Conservation (phyloP, 2,888 invertebrate species). For the Lasioglossum calceatum region DNA sequence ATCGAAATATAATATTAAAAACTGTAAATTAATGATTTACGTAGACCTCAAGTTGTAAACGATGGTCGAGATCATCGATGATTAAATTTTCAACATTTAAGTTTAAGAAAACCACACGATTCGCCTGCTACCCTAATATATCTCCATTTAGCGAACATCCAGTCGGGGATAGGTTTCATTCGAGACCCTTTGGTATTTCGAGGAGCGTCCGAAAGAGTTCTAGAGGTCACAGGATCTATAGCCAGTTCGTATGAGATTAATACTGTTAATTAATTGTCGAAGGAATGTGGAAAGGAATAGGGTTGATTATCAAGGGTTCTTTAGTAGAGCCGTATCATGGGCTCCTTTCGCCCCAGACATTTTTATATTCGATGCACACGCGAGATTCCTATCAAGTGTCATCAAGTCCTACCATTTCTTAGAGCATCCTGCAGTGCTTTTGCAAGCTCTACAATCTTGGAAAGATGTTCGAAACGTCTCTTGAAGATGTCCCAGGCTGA, state of each 20-base stretch:
- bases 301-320: slow-evolving; percentile 48
- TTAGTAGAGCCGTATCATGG: neutral
- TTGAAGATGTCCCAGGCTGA: neutral
- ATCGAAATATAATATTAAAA: too few relatives aligned
- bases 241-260: slow-evolving; percentile 53
- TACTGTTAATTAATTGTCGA: slow-evolving; percentile 56
- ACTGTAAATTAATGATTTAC: too few relatives aligned
- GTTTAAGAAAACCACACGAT: too few relatives aligned
- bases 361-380: neutral
- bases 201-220: slow-evolving; percentile 1
- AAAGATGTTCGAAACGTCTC: neutral
- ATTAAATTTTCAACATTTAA: too few relatives aligned
- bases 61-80: too few relatives aligned
- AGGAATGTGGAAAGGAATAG: slow-evolving; percentile 50
- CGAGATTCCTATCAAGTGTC: neutral
- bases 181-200: neutral
- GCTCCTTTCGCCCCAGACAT: neutral
- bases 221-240: slow-evolving; percentile 6
- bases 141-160: neutral
- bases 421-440: too few relatives aligned
- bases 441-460: too few relatives aligned
- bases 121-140: too few relatives aligned
- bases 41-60: too few relatives aligned
- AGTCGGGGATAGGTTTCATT: neutral
- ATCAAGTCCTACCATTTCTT: neutral